Base-by-base conservation (phyloP, 2,113 vertebrate genomes). In the Heterocephalus glaber region DNA sequence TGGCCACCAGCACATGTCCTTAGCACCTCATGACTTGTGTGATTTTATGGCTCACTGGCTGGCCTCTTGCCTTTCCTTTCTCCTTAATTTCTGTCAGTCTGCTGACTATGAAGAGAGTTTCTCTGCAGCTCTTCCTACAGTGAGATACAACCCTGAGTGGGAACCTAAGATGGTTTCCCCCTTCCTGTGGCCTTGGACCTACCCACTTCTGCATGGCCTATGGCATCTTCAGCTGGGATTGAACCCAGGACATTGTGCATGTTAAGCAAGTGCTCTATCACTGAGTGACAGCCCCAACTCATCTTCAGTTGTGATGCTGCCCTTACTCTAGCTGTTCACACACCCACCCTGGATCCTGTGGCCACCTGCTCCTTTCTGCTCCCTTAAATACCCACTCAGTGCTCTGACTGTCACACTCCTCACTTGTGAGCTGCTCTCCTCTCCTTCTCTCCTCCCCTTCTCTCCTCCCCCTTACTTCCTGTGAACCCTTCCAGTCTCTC, bases 271-370 rank as follows among this genome's bases (percentile, higher is more conserved):
- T 74, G n/a, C 22, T 26, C 22, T 44, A 74, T 20, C 38, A 26
- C 72, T 74, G 41, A 47, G 26, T 28, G 41, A 44, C 41, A 28
- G 44, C n/a, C 24, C 11, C 41, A 44, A 26, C 2, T 44, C 44
- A 28, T 74, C 70, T 44, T 28, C 70, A 3, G 17, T 17, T 9
- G 30, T 3, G 6, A 11, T n/a, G 13, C 85, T 58, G 16, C 41
- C 3, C 65, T 35, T 63, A 5, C 19, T 58, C 30, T 35, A 38
- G 16, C 26, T 13, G 35, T n/a, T 65, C 49, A 41, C 24, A 4
- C 33, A 9, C 24, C 11, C 68, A 49, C 13, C 22, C 8, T 4
- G 0, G 20, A 54, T 9, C 0, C 35, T 8, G 2, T 14, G 6
- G 56, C 79, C 26, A 3, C 30, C 77, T 58, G 10, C 38, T 61